Percentiles rank a stretch among this genome's conserved stretches.
phyloP scores from a whole-genome alignment of 2,888 invertebrate species.

The Marasmarcha lunaedactyla region DNA sequence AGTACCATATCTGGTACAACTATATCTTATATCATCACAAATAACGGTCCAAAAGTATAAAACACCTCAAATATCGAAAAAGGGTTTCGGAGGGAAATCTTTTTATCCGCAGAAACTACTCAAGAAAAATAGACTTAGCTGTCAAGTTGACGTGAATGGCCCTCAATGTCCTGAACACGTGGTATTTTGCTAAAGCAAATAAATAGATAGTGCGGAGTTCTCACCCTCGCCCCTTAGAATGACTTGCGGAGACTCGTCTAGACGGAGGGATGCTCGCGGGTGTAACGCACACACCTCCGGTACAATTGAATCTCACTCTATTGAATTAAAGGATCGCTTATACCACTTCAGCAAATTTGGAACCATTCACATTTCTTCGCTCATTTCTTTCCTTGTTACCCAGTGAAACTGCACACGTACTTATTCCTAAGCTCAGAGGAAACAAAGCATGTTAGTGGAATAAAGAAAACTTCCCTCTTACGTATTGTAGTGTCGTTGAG shows the following conservation, averaged over 20 bases:
- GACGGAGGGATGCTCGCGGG: slow-evolving; percentile 48
- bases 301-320: slow-evolving; percentile 7
- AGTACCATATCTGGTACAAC: too few species aligned
- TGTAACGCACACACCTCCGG: slow-evolving; percentile 22
- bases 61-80: too few species aligned
- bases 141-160: slow-evolving; percentile 23
- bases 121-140: slow-evolving; percentile 13
- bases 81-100: too few species aligned
- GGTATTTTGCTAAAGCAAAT: slow-evolving; percentile 55
- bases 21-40: too few species aligned
- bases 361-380: too few species aligned
- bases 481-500: slow-evolving; percentile 21
- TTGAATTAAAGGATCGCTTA: slow-evolving; percentile 1
- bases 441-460: slow-evolving; percentile 12
- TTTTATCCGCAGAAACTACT: slow-evolving; percentile 6
- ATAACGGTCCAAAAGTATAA: too few species aligned
- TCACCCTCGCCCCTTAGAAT: slow-evolving; percentile 56
- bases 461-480: slow-evolving; percentile 20
- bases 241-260: slow-evolving; percentile 62
- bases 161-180: slow-evolving; percentile 46
- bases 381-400: too few species aligned
- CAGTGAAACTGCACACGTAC: too few species aligned
- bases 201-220: slow-evolving; percentile 54
- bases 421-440: not conserved
- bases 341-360: not conserved